A percentile compares a stretch with the other conserved stretches of the same genome.
Evolutionary conservation across 2,888 invertebrate genomes (phyloP).

Genomic region (Acronicta alni): DNA sequence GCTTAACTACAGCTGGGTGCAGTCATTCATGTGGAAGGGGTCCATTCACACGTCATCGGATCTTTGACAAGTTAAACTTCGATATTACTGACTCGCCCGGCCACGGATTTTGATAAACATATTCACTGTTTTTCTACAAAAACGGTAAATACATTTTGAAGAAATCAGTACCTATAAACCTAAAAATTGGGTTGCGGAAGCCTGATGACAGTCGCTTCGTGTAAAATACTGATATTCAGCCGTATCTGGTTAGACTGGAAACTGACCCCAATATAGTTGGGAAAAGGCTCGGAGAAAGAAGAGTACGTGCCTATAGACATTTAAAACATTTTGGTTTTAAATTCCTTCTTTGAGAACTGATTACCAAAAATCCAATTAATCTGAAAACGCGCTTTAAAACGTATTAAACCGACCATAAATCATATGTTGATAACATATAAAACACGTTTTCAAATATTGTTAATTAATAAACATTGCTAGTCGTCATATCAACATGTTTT

Average conservation of each 20-base stretch:
- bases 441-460: slow-evolving; percentile 11
- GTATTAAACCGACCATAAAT: too few relatives aligned
- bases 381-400: neutral
- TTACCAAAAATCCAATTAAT: slow-evolving; percentile 24
- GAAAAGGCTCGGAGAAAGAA: too few relatives aligned
- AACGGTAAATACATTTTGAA: too few relatives aligned
- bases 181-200: too few relatives aligned
- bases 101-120: slow-evolving; percentile 3
- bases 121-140: neutral
- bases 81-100: slow-evolving; percentile 10
- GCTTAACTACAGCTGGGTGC: slow-evolving; percentile 14
- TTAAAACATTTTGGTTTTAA: neutral
- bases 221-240: too few relatives aligned
- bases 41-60: slow-evolving; percentile 35
- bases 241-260: too few relatives aligned
- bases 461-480: slow-evolving; percentile 2
- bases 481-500: slow-evolving; percentile 3
- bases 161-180: too few relatives aligned
- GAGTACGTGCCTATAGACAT: too few relatives aligned
- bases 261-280: too few relatives aligned
- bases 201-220: too few relatives aligned
- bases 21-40: slow-evolving; percentile 32
- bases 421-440: too few relatives aligned
- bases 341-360: neutral
- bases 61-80: slow-evolving; percentile 27